Evolutionary conservation across 2,113 vertebrate genomes (phyloP), one percentile per base, ranked within the genome.

Genomic region (Pongo abelii): DNA sequence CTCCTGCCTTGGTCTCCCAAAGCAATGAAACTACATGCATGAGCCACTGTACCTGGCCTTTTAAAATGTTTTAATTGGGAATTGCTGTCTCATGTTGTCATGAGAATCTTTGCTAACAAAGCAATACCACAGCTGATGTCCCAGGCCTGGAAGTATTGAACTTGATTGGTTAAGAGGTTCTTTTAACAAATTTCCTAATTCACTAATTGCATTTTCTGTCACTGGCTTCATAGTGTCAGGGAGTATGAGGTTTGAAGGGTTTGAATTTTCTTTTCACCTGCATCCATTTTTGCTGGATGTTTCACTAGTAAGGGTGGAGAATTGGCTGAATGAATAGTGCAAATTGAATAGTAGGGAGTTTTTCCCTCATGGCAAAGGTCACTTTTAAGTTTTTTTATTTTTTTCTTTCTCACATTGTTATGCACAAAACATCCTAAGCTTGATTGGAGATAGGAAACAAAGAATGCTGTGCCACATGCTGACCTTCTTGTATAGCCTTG

Each of bases 401-500:
- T 81, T 64, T 91, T 22, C 48, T 43, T 6, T 16, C 43, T 75
- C 13, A 2, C 52, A 46, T 87, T 91, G 55, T 77, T 89, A 52
- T 5, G 35, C 30, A 79, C 30, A 91, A 78, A 79, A 89, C 85
- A 89, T 86, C 46, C 69, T 74, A 80, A 96, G 70, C 69, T 43
- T 81, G 46, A 81, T 43, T 90, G 14, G 57, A 35, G 91, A 80
- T 30, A 30, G 32, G 93, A 97, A 86, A 92, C 46, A 35, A 97
- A 85, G 84, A 40, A 32, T 27, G 9, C 59, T 40, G 27, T 75
- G 52, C 17, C 18, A 90, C 89, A 77, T 7, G 55, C 75, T 97
- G 97, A 97, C 93, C 89, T 98, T 96, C 87, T 61, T 23, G 5
- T 1, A 96, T 1, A 96, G 74, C 91, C 93, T 97, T 98, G 61